Conservation (phyloP, 2,888 invertebrate species). For the Amblyjoppa fuscipennis region DNA sequence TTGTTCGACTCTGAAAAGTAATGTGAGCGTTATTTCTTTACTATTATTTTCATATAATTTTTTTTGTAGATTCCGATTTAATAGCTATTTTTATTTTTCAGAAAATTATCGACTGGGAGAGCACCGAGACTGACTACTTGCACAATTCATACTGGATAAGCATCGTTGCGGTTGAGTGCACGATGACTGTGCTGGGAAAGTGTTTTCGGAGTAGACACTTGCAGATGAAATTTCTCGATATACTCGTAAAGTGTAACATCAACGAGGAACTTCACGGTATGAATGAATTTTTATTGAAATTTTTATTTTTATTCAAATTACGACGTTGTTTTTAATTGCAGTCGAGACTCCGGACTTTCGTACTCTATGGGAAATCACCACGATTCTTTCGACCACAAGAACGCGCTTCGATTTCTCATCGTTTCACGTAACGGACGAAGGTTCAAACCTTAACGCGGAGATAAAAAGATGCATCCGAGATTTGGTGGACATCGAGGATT, state of each 20-base stretch:
- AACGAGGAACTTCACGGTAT: slow-evolving; percentile 77
- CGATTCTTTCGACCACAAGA: slow-evolving; percentile 87
- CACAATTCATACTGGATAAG: slow-evolving; percentile 87
- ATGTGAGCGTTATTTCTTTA: slow-evolving; percentile 73
- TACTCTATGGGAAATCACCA: slow-evolving; percentile 85
- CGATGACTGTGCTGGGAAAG: slow-evolving; percentile 88
- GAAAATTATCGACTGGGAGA: slow-evolving; percentile 81
- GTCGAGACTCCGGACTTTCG: slow-evolving; percentile 85
- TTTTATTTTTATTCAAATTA: neutral
- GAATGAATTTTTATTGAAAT: neutral
- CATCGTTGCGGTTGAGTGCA: slow-evolving; percentile 87
- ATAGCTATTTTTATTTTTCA: slow-evolving; percentile 63
- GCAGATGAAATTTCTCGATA: slow-evolving; percentile 88
- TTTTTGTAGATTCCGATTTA: neutral
- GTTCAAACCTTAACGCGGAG: slow-evolving; percentile 86
- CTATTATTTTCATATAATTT: neutral
- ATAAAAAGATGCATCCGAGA: slow-evolving; percentile 87
- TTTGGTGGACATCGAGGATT: slow-evolving; percentile 86
- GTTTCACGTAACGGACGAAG: slow-evolving; percentile 85
- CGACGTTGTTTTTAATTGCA: slow-evolving; percentile 70
- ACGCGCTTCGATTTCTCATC: slow-evolving; percentile 86
- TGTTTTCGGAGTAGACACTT: slow-evolving; percentile 89
- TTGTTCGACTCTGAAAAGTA: slow-evolving; percentile 77
- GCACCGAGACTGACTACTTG: slow-evolving; percentile 85
- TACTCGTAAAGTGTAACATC: slow-evolving; percentile 77